A percentile compares a stretch with the other conserved stretches of the same genome.
Conservation (phyloP, 2,888 invertebrate genomes). For the Caenorhabditis drosophilae region DNA sequence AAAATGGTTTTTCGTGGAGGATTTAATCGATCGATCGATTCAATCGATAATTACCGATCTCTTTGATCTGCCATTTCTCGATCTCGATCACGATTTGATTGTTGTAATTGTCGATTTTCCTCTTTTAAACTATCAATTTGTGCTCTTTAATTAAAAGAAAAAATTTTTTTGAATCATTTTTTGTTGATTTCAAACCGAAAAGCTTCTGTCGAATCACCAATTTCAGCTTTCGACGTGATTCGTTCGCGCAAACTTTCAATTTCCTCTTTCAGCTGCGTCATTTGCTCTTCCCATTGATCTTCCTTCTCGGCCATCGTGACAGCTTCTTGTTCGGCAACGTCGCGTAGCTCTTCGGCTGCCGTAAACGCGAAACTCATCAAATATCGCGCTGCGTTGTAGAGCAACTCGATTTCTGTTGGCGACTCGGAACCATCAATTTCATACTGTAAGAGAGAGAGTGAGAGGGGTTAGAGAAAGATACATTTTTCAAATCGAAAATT, state of each 20-base stretch:
- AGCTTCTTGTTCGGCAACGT: constrained; percentile 64
- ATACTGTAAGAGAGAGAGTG: constrained; percentile 37
- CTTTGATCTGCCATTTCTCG: constrained; percentile 64
- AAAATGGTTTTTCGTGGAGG: neutral
- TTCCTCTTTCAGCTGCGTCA: constrained; percentile 56
- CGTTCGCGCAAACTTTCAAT: constrained; percentile 57
- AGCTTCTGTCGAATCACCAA: constrained; percentile 40
- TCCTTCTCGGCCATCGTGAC: constrained; percentile 61
- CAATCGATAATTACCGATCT: constrained; percentile 36
- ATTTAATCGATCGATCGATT: neutral
- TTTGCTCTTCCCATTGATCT: constrained; percentile 63
- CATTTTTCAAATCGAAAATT: too few relatives aligned
- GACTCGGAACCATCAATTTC: constrained; percentile 55
- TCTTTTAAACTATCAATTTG: constrained; percentile 66
- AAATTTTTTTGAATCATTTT: neutral
- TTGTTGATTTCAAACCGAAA: constrained; percentile 9
- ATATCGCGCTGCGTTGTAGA: constrained; percentile 51
- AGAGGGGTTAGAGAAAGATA: neutral
- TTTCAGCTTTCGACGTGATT: constrained; percentile 57
- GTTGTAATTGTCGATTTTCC: constrained; percentile 63
- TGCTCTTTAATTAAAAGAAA: constrained; percentile 51
- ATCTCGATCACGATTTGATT: constrained; percentile 61
- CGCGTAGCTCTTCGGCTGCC: constrained; percentile 59
- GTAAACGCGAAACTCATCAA: constrained; percentile 53
- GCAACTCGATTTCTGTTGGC: constrained; percentile 43